Percentiles rank a stretch among this genome's conserved stretches.
Conservation (phyloP, 2,113 vertebrate genomes). For the Clupea harengus region DNA sequence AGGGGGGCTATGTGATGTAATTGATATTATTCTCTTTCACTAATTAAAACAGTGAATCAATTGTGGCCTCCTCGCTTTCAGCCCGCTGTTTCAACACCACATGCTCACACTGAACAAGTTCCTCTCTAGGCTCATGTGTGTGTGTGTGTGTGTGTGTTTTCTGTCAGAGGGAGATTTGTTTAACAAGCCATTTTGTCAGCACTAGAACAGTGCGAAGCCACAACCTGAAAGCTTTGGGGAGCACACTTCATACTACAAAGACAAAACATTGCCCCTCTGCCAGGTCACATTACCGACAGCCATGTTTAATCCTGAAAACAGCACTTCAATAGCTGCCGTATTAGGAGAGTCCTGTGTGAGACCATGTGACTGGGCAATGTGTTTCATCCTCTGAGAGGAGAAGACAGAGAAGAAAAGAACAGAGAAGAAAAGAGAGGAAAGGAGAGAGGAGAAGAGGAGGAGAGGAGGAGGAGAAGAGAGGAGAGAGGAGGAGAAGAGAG, state of each 20-base stretch:
- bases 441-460: background rate
- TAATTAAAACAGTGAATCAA: constrained; percentile 45
- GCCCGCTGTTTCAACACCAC: background rate
- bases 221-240: background rate
- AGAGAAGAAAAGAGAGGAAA: background rate
- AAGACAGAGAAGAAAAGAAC: background rate
- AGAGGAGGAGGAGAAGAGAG: background rate
- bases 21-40: constrained; percentile 69
- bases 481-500: background rate
- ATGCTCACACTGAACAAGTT: background rate
- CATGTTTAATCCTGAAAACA: background rate
- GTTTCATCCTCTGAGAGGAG: constrained; percentile 31
- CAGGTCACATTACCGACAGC: background rate
- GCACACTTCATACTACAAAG: background rate
- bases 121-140: background rate
- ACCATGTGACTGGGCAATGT: background rate
- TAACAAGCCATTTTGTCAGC: constrained; percentile 5
- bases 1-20: constrained; percentile 64
- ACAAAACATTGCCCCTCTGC: constrained; percentile 18
- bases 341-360: background rate
- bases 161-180: background rate
- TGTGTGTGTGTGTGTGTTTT: constrained; percentile 3
- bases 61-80: background rate
- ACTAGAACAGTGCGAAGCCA: background rate
- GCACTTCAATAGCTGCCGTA: background rate